Base-by-base conservation (phyloP, 2,113 vertebrate genomes). In the Galbula dea region DNA sequence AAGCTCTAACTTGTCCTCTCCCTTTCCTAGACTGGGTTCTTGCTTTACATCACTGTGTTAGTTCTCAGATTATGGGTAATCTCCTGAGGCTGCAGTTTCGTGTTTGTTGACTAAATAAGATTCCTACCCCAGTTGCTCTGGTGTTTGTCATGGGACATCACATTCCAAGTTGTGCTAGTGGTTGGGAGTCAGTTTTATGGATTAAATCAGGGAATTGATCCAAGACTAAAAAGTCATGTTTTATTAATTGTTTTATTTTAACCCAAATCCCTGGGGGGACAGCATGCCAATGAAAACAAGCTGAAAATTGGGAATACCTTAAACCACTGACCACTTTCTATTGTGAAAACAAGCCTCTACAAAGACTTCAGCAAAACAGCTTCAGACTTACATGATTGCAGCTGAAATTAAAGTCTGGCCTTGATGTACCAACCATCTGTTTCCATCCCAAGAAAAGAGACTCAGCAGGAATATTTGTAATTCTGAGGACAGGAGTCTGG, bases 271-370 rank as follows among this genome's bases (percentile, higher is more conserved):
- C 78, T 0, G 0, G 62, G 87, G 94, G 84, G 45, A 76, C 58
- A 69, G 29, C 29, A 73, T 57, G 54, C 78, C 78, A 80, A 27
- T 76, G 75, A 73, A 89, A 94, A 87, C 45, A 80, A 89, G 62
- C 20, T 18, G 2, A 43, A 58, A 63, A 27, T 13, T 79, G 85
- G 84, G 78, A 95, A 89, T 91, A 96, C 87, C 94, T 96, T 95
- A 76, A 85, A 17, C 71, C 90, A 93, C 87, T 91, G 87, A 77
- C 91, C 82, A 95, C 94, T 94, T 95, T 96, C 96, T 96, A 95
- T 96, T 95, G 96, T 95, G 83, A 89, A 94, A 91, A 89, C 41
- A 87, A 93, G 75, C 7, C 78, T 78, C 75, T 91, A 78, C 84
- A 86, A 94, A 92, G 67, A 73, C 59, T 95, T 90, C 54, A 89